These are phyloP conservation scores for Athalia rosae DNA, from an alignment of 2,888 invertebrate genomes.

Conservation along the genomic window DNA sequence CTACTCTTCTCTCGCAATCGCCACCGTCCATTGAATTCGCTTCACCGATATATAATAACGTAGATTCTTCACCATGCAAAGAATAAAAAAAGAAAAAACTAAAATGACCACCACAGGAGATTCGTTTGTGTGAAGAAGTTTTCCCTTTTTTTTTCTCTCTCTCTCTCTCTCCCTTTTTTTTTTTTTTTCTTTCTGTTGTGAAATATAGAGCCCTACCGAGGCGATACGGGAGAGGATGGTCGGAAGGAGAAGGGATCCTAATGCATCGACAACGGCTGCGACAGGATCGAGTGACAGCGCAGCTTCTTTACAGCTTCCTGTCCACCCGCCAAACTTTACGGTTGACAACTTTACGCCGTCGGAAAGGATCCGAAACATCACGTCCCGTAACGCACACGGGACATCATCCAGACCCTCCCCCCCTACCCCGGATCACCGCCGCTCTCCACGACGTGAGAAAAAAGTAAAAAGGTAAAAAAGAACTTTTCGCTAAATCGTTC, in stretches of 20 bases:
- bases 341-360: slow-evolving; percentile 51
- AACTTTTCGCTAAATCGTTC: not conserved
- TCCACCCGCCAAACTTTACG: slow-evolving; percentile 50
- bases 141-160: no score
- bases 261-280: slow-evolving; percentile 53
- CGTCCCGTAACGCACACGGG: slow-evolving; percentile 21
- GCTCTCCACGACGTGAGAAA: not conserved
- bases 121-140: no score
- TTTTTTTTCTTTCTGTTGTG: not conserved
- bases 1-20: no score
- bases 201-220: not conserved
- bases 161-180: not conserved
- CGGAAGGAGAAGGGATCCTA: slow-evolving; percentile 34
- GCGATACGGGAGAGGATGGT: not conserved
- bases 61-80: no score
- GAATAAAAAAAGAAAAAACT: no score
- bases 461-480: not conserved
- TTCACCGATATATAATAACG: no score
- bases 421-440: not conserved
- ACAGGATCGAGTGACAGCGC: slow-evolving; percentile 51
- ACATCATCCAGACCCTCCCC: no score
- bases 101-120: no score
- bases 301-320: slow-evolving; percentile 53
- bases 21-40: no score
- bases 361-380: slow-evolving; percentile 47